phyloP scores from a whole-genome alignment of 1,140 invertebrate genomes.

The Aphidius ervi region DNA sequence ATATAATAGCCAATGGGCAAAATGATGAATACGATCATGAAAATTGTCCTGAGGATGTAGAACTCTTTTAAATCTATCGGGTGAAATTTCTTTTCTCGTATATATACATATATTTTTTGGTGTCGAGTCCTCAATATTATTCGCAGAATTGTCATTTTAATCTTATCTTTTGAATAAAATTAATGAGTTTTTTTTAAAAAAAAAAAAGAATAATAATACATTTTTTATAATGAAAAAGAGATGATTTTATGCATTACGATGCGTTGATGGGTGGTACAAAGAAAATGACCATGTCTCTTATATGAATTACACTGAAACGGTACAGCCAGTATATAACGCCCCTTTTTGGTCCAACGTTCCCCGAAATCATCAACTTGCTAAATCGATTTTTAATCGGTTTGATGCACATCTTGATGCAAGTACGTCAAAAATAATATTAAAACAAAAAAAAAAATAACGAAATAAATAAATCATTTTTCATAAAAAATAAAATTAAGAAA shows the following conservation, averaged over 20 bases:
- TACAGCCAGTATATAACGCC: no score
- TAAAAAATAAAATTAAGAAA: no score
- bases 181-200: not conserved
- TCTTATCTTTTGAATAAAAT: not conserved
- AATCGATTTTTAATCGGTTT: no score
- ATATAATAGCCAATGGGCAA: not conserved
- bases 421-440: no score
- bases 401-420: no score
- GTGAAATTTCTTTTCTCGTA: conserved; percentile 13
- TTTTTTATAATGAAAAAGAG: not conserved
- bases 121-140: conserved; percentile 15
- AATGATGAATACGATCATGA: conserved; percentile 11
- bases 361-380: no score
- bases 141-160: no score
- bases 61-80: conserved; percentile 12
- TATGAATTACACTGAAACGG: not conserved
- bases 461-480: not conserved
- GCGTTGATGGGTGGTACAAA: not conserved
- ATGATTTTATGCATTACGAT: not conserved
- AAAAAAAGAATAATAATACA: not conserved
- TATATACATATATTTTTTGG: conserved; percentile 4
- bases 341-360: no score
- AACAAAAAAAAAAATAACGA: no score
- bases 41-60: conserved; percentile 19
- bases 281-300: not conserved